These are phyloP conservation scores for Paradoxurus hermaphroditus DNA, from an alignment of 2,113 vertebrate genomes.

Conservation along the genomic window DNA sequence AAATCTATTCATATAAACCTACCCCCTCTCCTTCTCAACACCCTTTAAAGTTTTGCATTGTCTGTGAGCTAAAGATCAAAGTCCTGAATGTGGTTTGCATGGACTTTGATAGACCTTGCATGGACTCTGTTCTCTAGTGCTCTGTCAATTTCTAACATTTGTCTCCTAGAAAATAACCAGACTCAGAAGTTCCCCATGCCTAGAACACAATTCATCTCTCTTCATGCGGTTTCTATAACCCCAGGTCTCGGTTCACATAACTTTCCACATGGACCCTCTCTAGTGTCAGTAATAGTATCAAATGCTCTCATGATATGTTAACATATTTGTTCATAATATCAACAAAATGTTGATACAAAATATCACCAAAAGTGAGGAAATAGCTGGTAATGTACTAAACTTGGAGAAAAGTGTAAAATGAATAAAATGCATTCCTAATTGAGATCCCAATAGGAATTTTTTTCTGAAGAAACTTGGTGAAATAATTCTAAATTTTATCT, in stretches of 20 bases:
- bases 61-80: neutral
- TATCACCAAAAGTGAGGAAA: neutral
- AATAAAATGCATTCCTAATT: neutral
- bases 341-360: neutral
- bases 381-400: neutral
- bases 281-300: neutral
- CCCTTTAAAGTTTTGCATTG: too few relatives aligned
- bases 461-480: neutral
- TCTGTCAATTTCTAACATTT: neutral
- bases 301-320: neutral
- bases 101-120: too few relatives aligned
- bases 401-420: neutral
- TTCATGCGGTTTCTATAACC: neutral
- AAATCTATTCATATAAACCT: neutral
- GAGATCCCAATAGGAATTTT: neutral
- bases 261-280: neutral
- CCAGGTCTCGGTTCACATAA: neutral
- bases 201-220: too few relatives aligned
- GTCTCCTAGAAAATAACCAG: neutral
- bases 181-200: neutral
- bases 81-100: neutral
- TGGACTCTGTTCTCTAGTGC: neutral
- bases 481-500: neutral
- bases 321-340: neutral
- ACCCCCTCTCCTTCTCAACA: too few relatives aligned